These are phyloP conservation scores for Pitangus sulphuratus DNA, from an alignment of 2,797 vertebrate species.

Conservation along the genomic window DNA sequence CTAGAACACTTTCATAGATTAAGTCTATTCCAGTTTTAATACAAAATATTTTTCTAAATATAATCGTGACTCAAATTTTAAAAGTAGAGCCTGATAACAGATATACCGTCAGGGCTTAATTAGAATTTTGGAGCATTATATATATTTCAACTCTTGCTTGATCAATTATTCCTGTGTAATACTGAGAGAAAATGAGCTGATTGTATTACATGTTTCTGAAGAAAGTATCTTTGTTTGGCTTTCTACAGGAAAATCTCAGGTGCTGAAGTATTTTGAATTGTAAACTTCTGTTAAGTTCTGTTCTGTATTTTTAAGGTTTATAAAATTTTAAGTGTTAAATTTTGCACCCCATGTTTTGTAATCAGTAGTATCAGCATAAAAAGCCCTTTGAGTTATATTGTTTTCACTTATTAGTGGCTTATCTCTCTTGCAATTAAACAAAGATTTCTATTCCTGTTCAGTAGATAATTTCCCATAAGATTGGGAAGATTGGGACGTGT, in stretches of 20 bases:
- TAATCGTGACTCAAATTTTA: background rate
- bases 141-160: background rate
- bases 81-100: background rate
- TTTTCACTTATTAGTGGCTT: background rate
- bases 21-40: background rate
- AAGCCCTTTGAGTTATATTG: background rate
- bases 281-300: background rate
- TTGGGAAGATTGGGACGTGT: background rate
- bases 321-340: background rate
- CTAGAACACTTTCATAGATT: background rate
- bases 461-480: background rate
- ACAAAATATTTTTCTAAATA: background rate
- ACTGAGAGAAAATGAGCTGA: background rate
- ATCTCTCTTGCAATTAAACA: background rate
- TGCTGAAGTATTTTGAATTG: conserved; percentile 22
- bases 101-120: background rate
- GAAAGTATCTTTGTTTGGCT: background rate
- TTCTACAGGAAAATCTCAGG: conserved; percentile 62
- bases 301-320: conserved; percentile 20
- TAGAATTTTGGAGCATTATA: background rate
- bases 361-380: background rate
- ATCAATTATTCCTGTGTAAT: background rate
- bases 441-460: background rate
- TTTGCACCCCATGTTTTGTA: conserved; percentile 4
- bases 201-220: conserved; percentile 33